These are phyloP conservation scores for Aporophyla lueneburgensis DNA, from an alignment of 2,888 invertebrate species.

Conservation along the genomic window DNA sequence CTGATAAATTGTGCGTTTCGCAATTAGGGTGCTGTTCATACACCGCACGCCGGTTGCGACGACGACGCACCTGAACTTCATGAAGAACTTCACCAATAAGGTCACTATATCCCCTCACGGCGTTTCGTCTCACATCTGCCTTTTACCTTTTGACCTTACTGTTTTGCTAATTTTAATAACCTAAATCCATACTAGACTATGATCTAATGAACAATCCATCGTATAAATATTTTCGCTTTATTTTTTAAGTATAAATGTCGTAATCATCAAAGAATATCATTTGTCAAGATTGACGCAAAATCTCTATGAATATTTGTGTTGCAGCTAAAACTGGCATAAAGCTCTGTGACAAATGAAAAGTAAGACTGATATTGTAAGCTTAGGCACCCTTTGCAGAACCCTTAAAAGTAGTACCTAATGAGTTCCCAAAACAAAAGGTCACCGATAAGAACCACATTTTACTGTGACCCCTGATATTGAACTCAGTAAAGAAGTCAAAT, in stretches of 20 bases:
- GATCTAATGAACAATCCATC: not conserved
- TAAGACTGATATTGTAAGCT: not conserved
- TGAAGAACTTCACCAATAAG: too few relatives aligned
- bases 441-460: conserved; percentile 19
- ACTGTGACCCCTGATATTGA: conserved; percentile 5
- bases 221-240: not conserved
- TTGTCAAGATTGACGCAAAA: not conserved
- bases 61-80: too few relatives aligned
- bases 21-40: too few relatives aligned
- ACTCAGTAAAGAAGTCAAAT: conserved; percentile 44
- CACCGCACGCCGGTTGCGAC: too few relatives aligned
- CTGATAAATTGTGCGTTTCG: too few relatives aligned
- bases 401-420: conserved; percentile 25
- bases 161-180: not conserved
- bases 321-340: not conserved
- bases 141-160: too few relatives aligned
- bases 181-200: not conserved
- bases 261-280: not conserved
- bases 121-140: too few relatives aligned
- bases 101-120: too few relatives aligned
- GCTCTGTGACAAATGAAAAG: not conserved
- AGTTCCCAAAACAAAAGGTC: conserved; percentile 3
- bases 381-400: not conserved
- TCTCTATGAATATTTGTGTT: not conserved
- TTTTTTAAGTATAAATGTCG: not conserved